Evolutionary conservation across 2,888 invertebrate genomes (phyloP).

Genomic region (Formica aserva): DNA sequence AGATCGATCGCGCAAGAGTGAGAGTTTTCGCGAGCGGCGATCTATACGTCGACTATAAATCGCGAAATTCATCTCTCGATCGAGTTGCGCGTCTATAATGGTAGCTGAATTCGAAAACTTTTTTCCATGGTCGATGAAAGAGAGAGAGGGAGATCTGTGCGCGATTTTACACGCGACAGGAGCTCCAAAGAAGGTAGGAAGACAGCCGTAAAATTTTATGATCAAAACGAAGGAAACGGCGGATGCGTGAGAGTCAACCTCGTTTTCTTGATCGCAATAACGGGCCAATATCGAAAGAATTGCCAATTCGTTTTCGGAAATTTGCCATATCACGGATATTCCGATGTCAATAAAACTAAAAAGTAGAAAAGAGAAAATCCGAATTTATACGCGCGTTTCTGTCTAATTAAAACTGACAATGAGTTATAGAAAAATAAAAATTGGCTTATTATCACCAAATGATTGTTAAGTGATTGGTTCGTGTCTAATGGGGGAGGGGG

Average conservation of each 20-base stretch:
- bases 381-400: background rate
- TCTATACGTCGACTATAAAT: slow-evolving; percentile 71
- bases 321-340: background rate
- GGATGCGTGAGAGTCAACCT: slow-evolving; percentile 24
- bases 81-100: slow-evolving; percentile 68
- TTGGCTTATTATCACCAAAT: background rate
- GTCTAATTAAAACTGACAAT: background rate
- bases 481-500: background rate
- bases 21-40: background rate
- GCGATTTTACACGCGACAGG: slow-evolving; percentile 14
- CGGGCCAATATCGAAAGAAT: background rate
- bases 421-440: background rate
- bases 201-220: slow-evolving; percentile 60
- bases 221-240: slow-evolving; percentile 10
- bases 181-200: slow-evolving; percentile 31
- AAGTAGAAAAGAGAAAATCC: background rate
- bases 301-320: slow-evolving; percentile 6
- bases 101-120: slow-evolving; percentile 62
- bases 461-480: background rate
- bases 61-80: slow-evolving; percentile 74
- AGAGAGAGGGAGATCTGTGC: background rate
- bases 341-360: background rate
- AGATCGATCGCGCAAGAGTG: slow-evolving; percentile 28
- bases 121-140: slow-evolving; percentile 31
- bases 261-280: slow-evolving; percentile 38